These are phyloP conservation scores for Globia sparganii DNA, from an alignment of 2,888 invertebrate genomes.

Conservation along the genomic window DNA sequence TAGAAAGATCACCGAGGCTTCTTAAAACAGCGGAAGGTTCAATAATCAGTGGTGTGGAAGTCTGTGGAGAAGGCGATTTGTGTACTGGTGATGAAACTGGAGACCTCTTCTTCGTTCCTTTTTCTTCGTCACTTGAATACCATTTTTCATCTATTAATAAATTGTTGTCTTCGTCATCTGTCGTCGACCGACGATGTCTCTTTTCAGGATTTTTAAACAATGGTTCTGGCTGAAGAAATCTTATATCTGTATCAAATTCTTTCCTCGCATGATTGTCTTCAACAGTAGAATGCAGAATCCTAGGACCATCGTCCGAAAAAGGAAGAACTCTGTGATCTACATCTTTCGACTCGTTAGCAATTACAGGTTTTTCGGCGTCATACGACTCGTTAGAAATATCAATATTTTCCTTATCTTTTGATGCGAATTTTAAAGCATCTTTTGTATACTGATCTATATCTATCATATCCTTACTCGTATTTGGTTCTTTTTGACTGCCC, in stretches of 20 bases:
- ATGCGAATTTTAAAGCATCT: conserved; percentile 88
- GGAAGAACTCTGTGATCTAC: conserved; percentile 88
- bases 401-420: conserved; percentile 87
- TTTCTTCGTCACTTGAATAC: conserved; percentile 95
- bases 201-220: conserved; percentile 86
- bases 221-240: conserved; percentile 87
- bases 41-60: conserved; percentile 88
- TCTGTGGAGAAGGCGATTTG: conserved; percentile 75
- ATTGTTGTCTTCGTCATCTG: conserved; percentile 91
- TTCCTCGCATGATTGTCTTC: conserved; percentile 73
- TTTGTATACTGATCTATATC: conserved; percentile 90
- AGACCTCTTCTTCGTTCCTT: conserved; percentile 84
- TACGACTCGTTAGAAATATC: conserved; percentile 84
- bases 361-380: conserved; percentile 77
- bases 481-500: conserved; percentile 72
- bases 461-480: conserved; percentile 83
- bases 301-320: conserved; percentile 80
- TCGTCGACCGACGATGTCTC: conserved; percentile 87
- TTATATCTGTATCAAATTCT: conserved; percentile 86
- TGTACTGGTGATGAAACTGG: conserved; percentile 81
- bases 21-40: conserved; percentile 90
- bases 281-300: conserved; percentile 68
- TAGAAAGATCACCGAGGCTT: conserved; percentile 92
- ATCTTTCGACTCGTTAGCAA: conserved; percentile 83
- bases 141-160: conserved; percentile 92